A percentile compares a stretch with the other conserved stretches of the same genome.
These are phyloP conservation scores for Phaonia tiefii DNA, from an alignment of 2,888 invertebrate genomes.

Conservation along the genomic window DNA sequence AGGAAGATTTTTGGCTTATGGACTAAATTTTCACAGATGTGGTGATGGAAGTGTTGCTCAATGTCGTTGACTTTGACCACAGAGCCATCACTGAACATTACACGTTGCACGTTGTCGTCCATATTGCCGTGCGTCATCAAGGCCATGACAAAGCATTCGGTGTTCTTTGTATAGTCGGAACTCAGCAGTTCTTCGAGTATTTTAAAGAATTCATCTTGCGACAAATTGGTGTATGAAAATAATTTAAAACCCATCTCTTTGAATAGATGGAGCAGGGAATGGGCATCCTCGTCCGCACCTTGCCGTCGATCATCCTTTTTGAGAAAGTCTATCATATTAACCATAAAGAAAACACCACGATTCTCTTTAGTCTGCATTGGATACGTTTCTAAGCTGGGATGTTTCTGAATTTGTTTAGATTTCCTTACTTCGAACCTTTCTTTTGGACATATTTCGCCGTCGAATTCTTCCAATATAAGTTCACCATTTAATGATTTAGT, in stretches of 20 bases:
- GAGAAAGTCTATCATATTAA: constrained; percentile 83
- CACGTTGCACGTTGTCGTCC: constrained; percentile 81
- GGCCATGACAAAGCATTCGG: constrained; percentile 85
- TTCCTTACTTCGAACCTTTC: constrained; percentile 69
- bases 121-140: constrained; percentile 86
- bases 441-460: constrained; percentile 59
- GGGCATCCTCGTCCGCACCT: constrained; percentile 84
- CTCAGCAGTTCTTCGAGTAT: constrained; percentile 80
- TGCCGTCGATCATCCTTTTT: constrained; percentile 79
- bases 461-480: constrained; percentile 63
- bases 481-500: background rate
- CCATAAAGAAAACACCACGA: constrained; percentile 84
- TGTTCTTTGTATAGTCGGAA: constrained; percentile 79
- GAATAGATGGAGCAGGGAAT: constrained; percentile 83
- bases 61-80: constrained; percentile 82
- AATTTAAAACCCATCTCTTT: constrained; percentile 82
- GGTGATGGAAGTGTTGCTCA: constrained; percentile 83
- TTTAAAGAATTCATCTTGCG: constrained; percentile 79
- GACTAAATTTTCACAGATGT: constrained; percentile 81
- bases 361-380: constrained; percentile 82
- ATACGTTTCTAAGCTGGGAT: constrained; percentile 72
- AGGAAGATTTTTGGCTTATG: constrained; percentile 87
- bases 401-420: constrained; percentile 71
- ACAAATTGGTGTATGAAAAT: constrained; percentile 74
- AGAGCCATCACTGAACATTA: constrained; percentile 83